A percentile compares a stretch with the other conserved stretches of the same genome.
Evolutionary conservation across 2,888 invertebrate genomes (phyloP).

Genomic region (Tridacna crocea): DNA sequence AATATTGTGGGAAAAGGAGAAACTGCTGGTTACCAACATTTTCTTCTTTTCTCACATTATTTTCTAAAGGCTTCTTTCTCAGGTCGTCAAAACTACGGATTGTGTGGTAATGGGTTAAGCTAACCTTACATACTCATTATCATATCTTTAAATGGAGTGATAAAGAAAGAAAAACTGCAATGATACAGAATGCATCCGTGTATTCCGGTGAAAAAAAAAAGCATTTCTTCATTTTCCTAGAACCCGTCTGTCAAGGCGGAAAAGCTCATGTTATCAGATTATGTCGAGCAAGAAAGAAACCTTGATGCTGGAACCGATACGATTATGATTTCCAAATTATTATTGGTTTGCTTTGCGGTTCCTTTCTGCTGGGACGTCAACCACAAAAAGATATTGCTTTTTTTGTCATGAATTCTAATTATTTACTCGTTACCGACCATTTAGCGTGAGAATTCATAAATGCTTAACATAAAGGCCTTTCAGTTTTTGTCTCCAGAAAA

Average conservation of each 20-base stretch:
- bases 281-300: neutral
- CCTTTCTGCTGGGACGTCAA: slow-evolving; percentile 27
- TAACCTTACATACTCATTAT: too few species aligned
- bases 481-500: slow-evolving; percentile 36
- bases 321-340: slow-evolving; percentile 23
- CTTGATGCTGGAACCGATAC: slow-evolving; percentile 11
- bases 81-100: too few species aligned
- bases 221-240: neutral
- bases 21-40: too few species aligned
- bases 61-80: too few species aligned
- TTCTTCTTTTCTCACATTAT: too few species aligned
- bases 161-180: neutral
- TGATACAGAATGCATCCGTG: neutral
- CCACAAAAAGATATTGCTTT: slow-evolving; percentile 49
- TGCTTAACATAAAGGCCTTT: slow-evolving; percentile 42
- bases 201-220: neutral
- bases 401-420: slow-evolving; percentile 52
- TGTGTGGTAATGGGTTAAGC: too few species aligned
- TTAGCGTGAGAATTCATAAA: slow-evolving; percentile 55
- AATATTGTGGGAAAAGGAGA: too few species aligned
- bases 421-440: slow-evolving; percentile 59
- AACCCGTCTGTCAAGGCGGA: neutral
- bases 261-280: slow-evolving; percentile 1
- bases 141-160: neutral
- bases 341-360: slow-evolving; percentile 14